phyloP scores from a whole-genome alignment of 2,797 vertebrate genomes.

The Anguilla anguilla region DNA sequence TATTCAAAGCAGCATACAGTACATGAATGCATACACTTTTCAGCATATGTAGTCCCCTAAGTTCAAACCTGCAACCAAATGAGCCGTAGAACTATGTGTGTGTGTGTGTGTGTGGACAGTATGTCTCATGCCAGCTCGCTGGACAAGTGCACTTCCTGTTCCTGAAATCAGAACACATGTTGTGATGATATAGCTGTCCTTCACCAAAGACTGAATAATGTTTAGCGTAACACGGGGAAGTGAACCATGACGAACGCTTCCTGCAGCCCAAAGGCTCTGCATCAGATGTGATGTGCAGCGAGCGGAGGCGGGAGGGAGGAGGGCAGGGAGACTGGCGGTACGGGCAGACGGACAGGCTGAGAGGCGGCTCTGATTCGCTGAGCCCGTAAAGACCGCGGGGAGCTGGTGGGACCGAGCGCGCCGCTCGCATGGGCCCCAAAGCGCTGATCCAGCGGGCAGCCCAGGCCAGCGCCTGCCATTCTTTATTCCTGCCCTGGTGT shows the following conservation, averaged over 20 bases:
- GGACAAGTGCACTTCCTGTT: background rate
- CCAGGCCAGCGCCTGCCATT: conserved; percentile 67
- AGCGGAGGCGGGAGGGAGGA: background rate
- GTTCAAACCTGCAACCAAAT: no score
- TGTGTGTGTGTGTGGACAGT: background rate
- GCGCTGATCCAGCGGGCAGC: conserved; percentile 68
- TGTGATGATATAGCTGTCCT: background rate
- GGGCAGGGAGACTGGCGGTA: background rate
- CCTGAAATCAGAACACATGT: background rate
- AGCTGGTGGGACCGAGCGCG: conserved; percentile 47
- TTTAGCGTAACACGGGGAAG: background rate
- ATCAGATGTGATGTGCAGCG: background rate
- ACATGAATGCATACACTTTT: background rate
- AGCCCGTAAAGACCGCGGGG: background rate
- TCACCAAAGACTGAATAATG: background rate
- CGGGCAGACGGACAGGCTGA: background rate
- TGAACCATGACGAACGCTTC: background rate
- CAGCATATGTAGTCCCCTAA: background rate
- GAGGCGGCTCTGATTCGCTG: background rate
- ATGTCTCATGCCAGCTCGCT: background rate
- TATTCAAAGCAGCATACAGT: background rate
- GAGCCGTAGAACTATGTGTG: no score
- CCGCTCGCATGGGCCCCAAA: conserved; percentile 33
- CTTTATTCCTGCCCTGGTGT: conserved; percentile 78
- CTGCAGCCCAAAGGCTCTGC: background rate